Percentiles rank a stretch among this genome's conserved stretches.
phyloP scores from a whole-genome alignment of 2,113 vertebrate genomes.

The Argyrosomus japonicus region DNA sequence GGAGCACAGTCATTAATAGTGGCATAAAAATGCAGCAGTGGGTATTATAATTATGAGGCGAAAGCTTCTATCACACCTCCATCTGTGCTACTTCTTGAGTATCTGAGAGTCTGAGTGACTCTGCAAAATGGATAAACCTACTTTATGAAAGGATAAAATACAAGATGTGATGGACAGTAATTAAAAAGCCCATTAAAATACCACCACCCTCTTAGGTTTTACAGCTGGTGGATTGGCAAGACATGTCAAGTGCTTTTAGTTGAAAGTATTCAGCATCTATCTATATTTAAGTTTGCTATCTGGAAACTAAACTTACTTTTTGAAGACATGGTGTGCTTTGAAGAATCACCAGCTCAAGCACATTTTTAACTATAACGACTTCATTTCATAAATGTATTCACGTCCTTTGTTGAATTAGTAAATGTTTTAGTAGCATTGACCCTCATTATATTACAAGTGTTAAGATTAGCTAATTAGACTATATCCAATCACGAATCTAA shows the following conservation, averaged over 20 bases:
- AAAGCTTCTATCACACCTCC: slow-evolving; percentile 55
- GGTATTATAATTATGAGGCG: slow-evolving; percentile 61
- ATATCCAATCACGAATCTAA: background rate
- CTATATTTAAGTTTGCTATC: background rate
- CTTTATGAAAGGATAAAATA: slow-evolving; percentile 60
- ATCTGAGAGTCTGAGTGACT: slow-evolving; percentile 35
- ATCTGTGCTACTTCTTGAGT: slow-evolving; percentile 45
- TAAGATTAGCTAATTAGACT: background rate
- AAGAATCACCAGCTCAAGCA: background rate
- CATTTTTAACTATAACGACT: background rate
- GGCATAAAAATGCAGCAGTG: slow-evolving; percentile 55
- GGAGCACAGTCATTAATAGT: slow-evolving; percentile 61
- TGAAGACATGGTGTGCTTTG: background rate
- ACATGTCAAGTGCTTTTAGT: slow-evolving; percentile 24
- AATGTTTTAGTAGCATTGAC: background rate
- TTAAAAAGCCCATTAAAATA: slow-evolving; percentile 60
- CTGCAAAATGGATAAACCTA: slow-evolving; percentile 38
- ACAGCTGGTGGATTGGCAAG: slow-evolving; percentile 37
- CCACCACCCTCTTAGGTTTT: slow-evolving; percentile 36
- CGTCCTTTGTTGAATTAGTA: background rate
- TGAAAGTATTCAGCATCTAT: background rate
- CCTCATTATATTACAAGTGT: background rate
- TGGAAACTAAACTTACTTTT: slow-evolving; percentile 5
- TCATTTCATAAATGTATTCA: background rate
- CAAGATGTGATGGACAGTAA: slow-evolving; percentile 44